phyloP scores from a whole-genome alignment of 2,113 vertebrate species.

The Scortum barcoo region DNA sequence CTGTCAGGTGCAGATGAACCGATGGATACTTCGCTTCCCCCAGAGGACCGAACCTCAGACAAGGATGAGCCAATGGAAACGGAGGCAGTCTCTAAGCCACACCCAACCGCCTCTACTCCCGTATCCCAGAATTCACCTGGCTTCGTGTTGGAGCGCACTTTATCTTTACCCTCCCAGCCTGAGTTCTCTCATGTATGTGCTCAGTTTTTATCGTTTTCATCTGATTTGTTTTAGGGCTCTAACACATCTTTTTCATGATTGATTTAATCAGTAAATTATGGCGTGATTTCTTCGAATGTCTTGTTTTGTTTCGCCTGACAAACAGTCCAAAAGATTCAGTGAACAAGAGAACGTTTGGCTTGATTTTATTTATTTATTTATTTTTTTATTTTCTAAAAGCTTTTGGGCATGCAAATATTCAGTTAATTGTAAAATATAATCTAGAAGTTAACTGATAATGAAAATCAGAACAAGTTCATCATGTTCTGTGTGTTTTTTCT shows the following conservation, averaged over 20 bases:
- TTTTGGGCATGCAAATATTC: background rate
- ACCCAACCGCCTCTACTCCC: slow-evolving; percentile 87
- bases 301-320: no score
- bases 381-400: no score
- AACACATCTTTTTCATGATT: background rate
- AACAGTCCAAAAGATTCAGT: background rate
- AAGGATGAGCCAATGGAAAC: slow-evolving; percentile 77
- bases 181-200: slow-evolving; percentile 93
- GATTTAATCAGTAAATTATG: background rate
- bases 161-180: slow-evolving; percentile 91
- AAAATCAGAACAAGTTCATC: background rate
- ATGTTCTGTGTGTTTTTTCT: background rate
- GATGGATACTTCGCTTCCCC: slow-evolving; percentile 83
- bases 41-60: slow-evolving; percentile 63
- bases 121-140: slow-evolving; percentile 86
- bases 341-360: background rate
- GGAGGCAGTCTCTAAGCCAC: slow-evolving; percentile 59
- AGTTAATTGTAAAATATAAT: background rate
- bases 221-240: no score
- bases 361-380: background rate
- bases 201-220: background rate
- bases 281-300: no score
- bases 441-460: background rate
- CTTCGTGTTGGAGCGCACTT: slow-evolving; percentile 82
- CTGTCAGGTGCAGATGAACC: slow-evolving; percentile 78